Conservation (phyloP, 2,888 invertebrate genomes). For the Stenolophus ochropezus region DNA sequence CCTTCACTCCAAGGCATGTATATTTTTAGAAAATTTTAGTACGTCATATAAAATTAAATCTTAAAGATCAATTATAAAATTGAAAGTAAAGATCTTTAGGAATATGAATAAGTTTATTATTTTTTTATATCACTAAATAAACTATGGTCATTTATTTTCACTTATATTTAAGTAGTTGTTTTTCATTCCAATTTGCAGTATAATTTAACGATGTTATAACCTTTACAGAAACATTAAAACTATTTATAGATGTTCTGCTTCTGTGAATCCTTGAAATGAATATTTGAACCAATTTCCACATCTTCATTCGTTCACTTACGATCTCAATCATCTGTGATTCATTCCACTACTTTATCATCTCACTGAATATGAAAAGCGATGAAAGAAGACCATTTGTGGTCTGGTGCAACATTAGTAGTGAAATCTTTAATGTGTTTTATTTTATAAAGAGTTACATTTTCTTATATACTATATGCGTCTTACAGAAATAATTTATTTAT, state of each 20-base stretch:
- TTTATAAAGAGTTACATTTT: too few relatives aligned
- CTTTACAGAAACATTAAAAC: background rate
- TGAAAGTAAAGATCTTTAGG: background rate
- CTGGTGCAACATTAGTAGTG: too few relatives aligned
- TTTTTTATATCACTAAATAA: background rate
- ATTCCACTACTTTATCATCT: background rate
- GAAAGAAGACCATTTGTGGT: too few relatives aligned
- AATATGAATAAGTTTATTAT: background rate
- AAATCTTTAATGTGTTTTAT: too few relatives aligned
- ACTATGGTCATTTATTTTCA: background rate
- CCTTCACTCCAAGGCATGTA: too few relatives aligned
- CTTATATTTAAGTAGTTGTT: background rate
- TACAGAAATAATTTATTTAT: too few relatives aligned
- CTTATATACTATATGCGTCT: too few relatives aligned
- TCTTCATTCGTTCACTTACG: background rate
- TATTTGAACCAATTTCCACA: conserved; percentile 3
- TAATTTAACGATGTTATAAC: background rate
- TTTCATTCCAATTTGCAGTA: background rate
- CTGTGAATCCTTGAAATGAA: conserved; percentile 25
- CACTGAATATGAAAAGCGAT: background rate
- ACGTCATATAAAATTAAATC: too few relatives aligned
- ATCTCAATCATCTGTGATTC: background rate
- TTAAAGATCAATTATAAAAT: too few relatives aligned
- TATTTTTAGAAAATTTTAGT: too few relatives aligned
- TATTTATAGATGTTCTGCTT: background rate